Conservation (phyloP, 2,888 invertebrate genomes). For the Eupeodes latifasciatus region DNA sequence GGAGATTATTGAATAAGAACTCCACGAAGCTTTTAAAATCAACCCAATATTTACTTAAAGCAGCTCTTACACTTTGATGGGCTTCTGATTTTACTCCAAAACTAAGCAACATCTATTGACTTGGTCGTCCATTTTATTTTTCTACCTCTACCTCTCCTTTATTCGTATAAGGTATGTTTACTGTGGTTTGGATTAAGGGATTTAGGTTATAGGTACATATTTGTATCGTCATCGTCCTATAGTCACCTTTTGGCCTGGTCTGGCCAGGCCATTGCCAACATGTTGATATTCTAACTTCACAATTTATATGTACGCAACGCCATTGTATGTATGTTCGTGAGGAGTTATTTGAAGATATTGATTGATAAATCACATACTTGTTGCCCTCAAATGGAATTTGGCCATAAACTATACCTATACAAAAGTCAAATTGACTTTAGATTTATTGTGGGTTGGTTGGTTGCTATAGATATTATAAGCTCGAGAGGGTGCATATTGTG, state of each 20-base stretch:
- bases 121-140: slow-evolving; percentile 6
- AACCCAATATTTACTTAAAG: not conserved
- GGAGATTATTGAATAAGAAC: too few species aligned
- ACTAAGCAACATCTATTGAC: not conserved
- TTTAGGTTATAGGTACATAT: slow-evolving; percentile 44
- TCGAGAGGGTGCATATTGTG: not conserved
- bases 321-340: not conserved
- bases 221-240: slow-evolving; percentile 3
- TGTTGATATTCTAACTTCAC: slow-evolving; percentile 56
- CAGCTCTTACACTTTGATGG: too few species aligned
- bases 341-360: slow-evolving; percentile 37
- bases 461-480: not conserved
- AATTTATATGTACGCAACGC: not conserved
- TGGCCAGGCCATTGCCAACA: slow-evolving; percentile 30
- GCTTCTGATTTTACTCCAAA: not conserved
- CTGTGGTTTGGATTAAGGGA: slow-evolving; percentile 75
- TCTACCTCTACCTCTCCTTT: not conserved
- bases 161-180: slow-evolving; percentile 30
- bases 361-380: slow-evolving; percentile 73
- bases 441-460: slow-evolving; percentile 6
- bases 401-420: slow-evolving; percentile 36
- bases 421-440: slow-evolving; percentile 22
- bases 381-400: slow-evolving; percentile 65
- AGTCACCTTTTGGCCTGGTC: not conserved
- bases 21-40: not conserved